Percentiles rank a stretch among this genome's conserved stretches.
Evolutionary conservation across 2,888 invertebrate species (phyloP).

Genomic region (Dolomedes plantarius): DNA sequence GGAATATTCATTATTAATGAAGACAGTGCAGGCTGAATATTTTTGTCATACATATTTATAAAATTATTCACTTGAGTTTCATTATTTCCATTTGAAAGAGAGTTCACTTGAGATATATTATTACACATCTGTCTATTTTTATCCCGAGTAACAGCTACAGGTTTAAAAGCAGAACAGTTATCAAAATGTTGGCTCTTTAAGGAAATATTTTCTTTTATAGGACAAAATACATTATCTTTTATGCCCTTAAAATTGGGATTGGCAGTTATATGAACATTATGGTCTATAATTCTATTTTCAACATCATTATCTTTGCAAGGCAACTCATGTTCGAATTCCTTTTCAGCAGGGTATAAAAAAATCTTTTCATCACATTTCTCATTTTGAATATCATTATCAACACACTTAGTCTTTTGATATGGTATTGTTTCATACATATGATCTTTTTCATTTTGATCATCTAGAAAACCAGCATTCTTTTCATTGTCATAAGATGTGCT

Average conservation of each 20-base stretch:
- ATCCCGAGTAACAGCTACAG: conserved; percentile 12
- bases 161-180: conserved; percentile 41
- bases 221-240: conserved; percentile 59
- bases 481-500: conserved; percentile 37
- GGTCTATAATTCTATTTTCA: conserved; percentile 2
- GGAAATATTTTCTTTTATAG: conserved; percentile 55
- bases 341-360: conserved; percentile 65
- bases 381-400: conserved; percentile 7
- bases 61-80: conserved; percentile 19
- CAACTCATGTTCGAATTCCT: conserved; percentile 51
- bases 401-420: conserved; percentile 36
- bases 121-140: not conserved
- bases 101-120: not conserved
- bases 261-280: not conserved
- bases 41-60: conserved; percentile 45
- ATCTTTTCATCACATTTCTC: conserved; percentile 30
- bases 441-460: conserved; percentile 47
- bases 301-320: conserved; percentile 49
- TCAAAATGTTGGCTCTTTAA: conserved; percentile 21
- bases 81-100: conserved; percentile 29
- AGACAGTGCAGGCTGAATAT: conserved; percentile 60
- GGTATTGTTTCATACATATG: conserved; percentile 65
- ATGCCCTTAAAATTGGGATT: conserved; percentile 34
- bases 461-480: conserved; percentile 9
- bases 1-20: conserved; percentile 64